Evolutionary conservation across 2,797 vertebrate genomes (phyloP).

Genomic region (Sternotherus odoratus): DNA sequence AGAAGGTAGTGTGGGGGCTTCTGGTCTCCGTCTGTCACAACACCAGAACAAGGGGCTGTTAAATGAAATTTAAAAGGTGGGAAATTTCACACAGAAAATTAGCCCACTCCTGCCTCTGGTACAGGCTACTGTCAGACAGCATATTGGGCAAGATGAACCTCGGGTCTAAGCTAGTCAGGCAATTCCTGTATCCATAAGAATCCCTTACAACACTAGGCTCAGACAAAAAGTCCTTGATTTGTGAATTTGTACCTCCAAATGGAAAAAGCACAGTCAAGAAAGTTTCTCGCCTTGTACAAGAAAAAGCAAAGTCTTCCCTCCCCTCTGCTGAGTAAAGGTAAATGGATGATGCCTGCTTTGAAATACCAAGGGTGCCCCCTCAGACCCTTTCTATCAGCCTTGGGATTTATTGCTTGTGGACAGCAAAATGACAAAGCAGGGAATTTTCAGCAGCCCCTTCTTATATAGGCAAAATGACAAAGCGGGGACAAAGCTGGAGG

Average conservation of each 20-base stretch:
- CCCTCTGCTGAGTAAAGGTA: background rate
- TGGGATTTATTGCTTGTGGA: background rate
- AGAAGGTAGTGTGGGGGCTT: background rate
- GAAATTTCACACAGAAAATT: background rate
- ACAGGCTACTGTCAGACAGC: background rate
- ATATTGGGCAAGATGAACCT: background rate
- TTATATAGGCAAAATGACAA: background rate
- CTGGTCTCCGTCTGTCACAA: background rate
- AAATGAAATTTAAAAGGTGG: background rate
- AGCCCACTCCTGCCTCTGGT: background rate
- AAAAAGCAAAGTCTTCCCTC: background rate
- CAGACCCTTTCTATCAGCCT: background rate
- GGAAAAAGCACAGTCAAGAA: no score
- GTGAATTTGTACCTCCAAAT: background rate
- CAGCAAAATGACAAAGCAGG: fast-evolving
- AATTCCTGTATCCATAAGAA: background rate
- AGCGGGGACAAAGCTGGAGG: background rate
- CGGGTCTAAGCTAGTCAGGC: background rate
- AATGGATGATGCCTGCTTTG: background rate
- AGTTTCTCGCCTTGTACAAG: background rate
- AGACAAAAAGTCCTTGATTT: background rate
- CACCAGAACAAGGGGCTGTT: background rate
- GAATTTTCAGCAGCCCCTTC: no score
- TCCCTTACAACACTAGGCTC: background rate
- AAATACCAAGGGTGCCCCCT: background rate